Conservation (phyloP, 2,888 invertebrate species). For the Pomacea canaliculata region DNA sequence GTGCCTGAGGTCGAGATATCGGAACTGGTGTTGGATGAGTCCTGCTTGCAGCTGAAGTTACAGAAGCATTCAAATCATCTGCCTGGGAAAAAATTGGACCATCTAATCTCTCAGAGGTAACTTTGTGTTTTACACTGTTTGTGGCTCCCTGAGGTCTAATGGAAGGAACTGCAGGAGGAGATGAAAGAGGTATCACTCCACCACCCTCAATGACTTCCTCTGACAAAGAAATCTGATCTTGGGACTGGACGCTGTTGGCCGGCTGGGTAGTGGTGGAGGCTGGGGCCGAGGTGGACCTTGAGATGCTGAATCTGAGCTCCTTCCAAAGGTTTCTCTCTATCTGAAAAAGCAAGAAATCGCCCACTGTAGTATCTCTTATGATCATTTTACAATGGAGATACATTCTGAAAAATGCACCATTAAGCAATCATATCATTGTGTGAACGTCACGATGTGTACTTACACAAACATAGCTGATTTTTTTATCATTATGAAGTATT, state of each 20-base stretch:
- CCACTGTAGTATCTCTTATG: too few species aligned
- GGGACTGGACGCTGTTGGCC: slow-evolving; percentile 12
- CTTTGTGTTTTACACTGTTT: neutral
- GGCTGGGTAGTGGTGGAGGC: neutral
- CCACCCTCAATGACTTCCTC: neutral
- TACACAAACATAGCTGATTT: too few species aligned
- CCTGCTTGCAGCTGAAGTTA: neutral
- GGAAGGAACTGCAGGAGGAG: neutral
- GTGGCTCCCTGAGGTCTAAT: neutral
- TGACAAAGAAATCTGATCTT: neutral
- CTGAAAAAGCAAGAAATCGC: too few species aligned
- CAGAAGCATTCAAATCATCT: neutral
- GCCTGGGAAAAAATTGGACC: neutral
- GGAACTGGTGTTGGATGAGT: slow-evolving; percentile 12
- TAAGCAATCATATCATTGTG: too few species aligned
- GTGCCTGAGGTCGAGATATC: neutral
- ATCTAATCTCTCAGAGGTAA: neutral
- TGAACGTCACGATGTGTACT: too few species aligned
- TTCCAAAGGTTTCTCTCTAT: too few species aligned
- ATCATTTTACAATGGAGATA: too few species aligned
- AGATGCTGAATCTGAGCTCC: too few species aligned
- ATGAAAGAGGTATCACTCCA: neutral
- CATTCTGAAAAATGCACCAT: too few species aligned
- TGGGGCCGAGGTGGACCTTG: neutral
- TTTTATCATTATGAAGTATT: too few species aligned